These are phyloP conservation scores for Tringa solitaria DNA, from an alignment of 2,113 vertebrate species.

Conservation along the genomic window DNA sequence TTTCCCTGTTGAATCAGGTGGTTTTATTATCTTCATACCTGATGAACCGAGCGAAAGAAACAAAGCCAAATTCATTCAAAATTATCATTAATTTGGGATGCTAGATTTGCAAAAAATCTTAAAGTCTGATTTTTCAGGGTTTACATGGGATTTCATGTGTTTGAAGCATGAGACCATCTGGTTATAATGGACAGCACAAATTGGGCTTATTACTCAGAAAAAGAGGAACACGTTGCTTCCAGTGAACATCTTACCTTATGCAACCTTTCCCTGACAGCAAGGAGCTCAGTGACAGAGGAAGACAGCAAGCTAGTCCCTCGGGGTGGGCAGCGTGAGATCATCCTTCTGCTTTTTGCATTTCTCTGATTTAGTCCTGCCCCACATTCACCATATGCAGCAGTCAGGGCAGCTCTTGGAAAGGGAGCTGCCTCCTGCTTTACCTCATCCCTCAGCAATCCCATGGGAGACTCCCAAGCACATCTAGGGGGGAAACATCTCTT, in stretches of 20 bases:
- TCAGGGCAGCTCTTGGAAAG: background rate
- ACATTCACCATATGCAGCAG: background rate
- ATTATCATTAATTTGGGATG: slow-evolving; percentile 17
- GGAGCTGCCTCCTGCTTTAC: background rate
- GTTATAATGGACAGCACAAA: background rate
- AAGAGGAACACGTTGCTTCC: background rate
- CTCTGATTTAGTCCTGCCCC: background rate
- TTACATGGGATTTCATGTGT: slow-evolving; percentile 2
- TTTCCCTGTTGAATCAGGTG: background rate
- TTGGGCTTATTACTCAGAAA: background rate
- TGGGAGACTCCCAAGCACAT: background rate
- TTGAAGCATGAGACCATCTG: background rate
- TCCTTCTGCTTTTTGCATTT: background rate
- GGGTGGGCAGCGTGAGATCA: background rate
- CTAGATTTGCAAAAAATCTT: background rate
- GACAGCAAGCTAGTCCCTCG: background rate
- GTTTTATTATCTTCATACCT: background rate
- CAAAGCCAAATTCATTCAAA: slow-evolving; percentile 3
- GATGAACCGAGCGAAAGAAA: slow-evolving; percentile 1
- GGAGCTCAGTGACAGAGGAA: background rate
- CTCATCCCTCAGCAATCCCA: background rate
- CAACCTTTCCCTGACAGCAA: background rate
- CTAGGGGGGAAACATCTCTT: background rate
- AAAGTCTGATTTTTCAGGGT: slow-evolving; percentile 3
- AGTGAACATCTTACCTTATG: background rate